Evolutionary conservation across 2,888 invertebrate genomes (phyloP), one percentile per base, ranked within the genome.

Genomic region (Pasiphila rectangulata): DNA sequence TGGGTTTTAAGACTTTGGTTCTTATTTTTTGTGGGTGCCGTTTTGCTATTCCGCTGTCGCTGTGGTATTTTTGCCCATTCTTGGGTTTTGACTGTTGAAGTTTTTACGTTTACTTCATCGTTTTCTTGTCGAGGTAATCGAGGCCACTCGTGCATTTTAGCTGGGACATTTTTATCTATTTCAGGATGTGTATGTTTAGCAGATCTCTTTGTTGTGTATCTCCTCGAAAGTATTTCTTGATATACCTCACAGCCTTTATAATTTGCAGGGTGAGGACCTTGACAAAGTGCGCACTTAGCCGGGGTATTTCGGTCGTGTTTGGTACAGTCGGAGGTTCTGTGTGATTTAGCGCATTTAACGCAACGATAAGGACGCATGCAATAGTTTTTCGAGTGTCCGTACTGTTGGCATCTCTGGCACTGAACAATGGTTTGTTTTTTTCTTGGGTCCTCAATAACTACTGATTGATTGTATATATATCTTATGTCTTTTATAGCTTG

Each of bases 301-400:
- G 27, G 27, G 0, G 27, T 12, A 6, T 27, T 27, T 2, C 27
- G 27, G 13, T 27, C 27, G 1, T 6, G 9, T 7, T 27, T 27
- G 2, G 6, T 1, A 2, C 27, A 27, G 13, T 27, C 27, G 1
- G 10, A 9, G 0, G 27, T 27, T 2, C 12, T 27, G 10, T 27
- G 27, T 27, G 13, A 1, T 10, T 9, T 0, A 5, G 27, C 27
- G 2, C 27, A 24, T 27, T 27, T 27, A 0, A 27, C 27, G 2
- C 24, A 24, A 1, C 40, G 15, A 4, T 34, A 19, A 1, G 41
- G 41, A 9, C 41, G 2, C 24, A 34, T 24, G 4, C 41, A 41
- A 9, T 41, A n/a, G 16, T 41, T 41, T 12, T 44, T 23, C 7
- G 25, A 21, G 6, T 34, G 23, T 0, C 30, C 25, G 15, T 41